phyloP scores from a whole-genome alignment of 2,797 vertebrate genomes.

The Smutsia gigantea region DNA sequence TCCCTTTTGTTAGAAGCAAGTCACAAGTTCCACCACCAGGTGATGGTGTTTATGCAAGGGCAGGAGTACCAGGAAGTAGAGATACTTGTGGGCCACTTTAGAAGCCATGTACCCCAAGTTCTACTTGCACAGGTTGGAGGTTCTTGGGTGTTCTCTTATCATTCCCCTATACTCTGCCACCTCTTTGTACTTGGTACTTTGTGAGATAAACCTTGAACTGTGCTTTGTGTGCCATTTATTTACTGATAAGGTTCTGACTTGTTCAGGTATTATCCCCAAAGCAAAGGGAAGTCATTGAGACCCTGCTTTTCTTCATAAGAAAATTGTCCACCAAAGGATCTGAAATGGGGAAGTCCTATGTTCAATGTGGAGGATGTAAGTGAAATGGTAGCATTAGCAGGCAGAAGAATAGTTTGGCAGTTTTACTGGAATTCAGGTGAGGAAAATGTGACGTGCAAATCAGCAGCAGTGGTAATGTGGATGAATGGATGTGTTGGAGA shows the following conservation, averaged over 20 bases:
- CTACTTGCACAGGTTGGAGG: not conserved
- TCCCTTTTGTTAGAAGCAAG: not conserved
- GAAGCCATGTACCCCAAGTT: not conserved
- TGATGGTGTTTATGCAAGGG: not conserved
- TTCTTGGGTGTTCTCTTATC: not conserved
- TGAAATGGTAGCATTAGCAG: not conserved
- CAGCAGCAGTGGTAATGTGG: not conserved
- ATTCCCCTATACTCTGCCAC: not conserved
- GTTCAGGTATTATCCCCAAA: not conserved
- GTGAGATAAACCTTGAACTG: not conserved
- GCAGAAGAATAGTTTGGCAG: not conserved
- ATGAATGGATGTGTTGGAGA: not conserved
- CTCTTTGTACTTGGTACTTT: slow-evolving; percentile 1
- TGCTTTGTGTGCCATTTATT: not conserved
- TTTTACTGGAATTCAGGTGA: not conserved
- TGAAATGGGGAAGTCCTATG: not conserved
- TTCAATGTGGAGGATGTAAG: not conserved
- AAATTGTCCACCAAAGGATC: not conserved
- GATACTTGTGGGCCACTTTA: not conserved
- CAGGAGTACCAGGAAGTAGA: not conserved
- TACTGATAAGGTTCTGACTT: not conserved
- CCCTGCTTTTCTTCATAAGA: not conserved
- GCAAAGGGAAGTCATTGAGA: not conserved
- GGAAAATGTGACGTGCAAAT: not conserved
- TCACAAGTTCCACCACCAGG: not conserved